These are phyloP conservation scores for Nephotettix cincticeps DNA, from an alignment of 1,140 invertebrate genomes.

Conservation along the genomic window DNA sequence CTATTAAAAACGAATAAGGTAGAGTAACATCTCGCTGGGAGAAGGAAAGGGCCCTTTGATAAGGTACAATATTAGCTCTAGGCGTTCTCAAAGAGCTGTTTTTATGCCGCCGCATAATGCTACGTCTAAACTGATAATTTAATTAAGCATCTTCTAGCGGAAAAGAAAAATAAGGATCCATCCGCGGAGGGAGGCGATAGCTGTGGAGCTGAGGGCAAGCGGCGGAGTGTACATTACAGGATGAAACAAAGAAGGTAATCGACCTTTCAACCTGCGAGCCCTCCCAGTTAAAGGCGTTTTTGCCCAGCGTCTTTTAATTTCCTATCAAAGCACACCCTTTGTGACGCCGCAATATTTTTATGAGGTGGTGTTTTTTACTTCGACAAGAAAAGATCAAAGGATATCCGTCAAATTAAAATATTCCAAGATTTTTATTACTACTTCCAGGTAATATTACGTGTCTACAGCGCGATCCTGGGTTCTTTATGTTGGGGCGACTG, in stretches of 20 bases:
- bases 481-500: too few species aligned
- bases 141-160: conserved; percentile 19
- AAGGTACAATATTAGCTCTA: neutral
- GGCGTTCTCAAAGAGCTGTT: neutral
- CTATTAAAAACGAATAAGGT: neutral
- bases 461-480: too few species aligned
- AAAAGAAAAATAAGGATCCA: conserved; percentile 7
- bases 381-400: conserved; percentile 2
- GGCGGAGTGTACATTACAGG: neutral
- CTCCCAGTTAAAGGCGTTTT: neutral
- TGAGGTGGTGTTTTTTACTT: neutral
- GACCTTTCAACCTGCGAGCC: neutral
- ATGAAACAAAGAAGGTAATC: conserved; percentile 5
- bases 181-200: neutral
- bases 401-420: conserved; percentile 5
- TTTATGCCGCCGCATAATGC: neutral
- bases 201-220: neutral
- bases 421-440: neutral
- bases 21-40: neutral
- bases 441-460: neutral
- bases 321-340: neutral
- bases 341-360: neutral
- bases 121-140: conserved; percentile 13
- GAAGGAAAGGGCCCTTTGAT: neutral
- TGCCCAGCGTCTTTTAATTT: conserved; percentile 11